Evolutionary conservation across 2,888 invertebrate genomes (phyloP), one percentile per base, ranked within the genome.

Genomic region (Mechanitis messenoides): DNA sequence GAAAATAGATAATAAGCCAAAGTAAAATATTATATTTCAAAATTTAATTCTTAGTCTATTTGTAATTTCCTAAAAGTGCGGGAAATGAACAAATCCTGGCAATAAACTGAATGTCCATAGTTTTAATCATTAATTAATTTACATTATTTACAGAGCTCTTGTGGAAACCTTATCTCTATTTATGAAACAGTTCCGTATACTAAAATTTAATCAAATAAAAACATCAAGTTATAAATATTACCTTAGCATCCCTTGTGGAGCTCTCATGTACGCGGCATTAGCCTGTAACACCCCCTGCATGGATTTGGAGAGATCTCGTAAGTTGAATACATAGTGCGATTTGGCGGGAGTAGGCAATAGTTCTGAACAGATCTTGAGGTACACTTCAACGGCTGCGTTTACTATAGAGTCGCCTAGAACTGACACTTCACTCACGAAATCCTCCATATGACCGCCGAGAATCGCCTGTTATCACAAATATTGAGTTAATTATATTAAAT

Each of bases 251-350:
- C 92, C 92, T 60, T 85, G 87, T 58, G 94, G 93, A 53, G 92
- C 91, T 56, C 95, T 92, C 81, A 95, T 91, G 55, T 92, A 92
- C 2, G 92, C 92, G 42, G 93, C 91, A 76, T 96, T 95, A 0
- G 95, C 95, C 78, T 97, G 97, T 58, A 97, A 84, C 7, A 97
- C 92, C n/a, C 97, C 97, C 84, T 97, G 97, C 73, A 97, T 91
- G 65, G 96, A 96, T 81, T 97, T 97, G 9, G 97, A 97, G 50
- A 97, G 89, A 87, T 97, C 97, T 55, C 98, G 91, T 71, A 98
- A 85, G 83, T 98, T 98, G 81, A 98, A 98, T 12, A 97, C 93
- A 76, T 98, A 98, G 83, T 98, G 97, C 0, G 96, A 96, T 80
- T 97, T 97, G 35, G 95, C 93, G 0, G 98, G 98, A 0, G 97